Base-by-base conservation (phyloP, 1,140 invertebrate genomes). In the Centruroides sculpturatus region DNA sequence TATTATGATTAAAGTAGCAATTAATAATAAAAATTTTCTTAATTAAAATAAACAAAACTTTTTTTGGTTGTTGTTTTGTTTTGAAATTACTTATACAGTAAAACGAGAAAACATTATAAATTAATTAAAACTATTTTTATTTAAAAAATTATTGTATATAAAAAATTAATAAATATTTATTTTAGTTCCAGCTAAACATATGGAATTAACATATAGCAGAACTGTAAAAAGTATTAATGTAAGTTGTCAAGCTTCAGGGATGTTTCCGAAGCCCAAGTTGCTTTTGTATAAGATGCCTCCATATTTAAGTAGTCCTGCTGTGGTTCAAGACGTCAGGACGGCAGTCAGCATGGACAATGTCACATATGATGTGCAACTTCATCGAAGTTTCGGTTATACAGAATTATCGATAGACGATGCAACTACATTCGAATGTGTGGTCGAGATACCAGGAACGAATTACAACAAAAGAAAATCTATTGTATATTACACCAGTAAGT, bases 401-500 rank as follows among this genome's bases (percentile, higher is more conserved):
- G 62, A 59, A 47, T 55, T 63, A 3, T 34, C 41, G 6, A 13
- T n/a, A 8, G 57, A 57, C 9, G 50, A 35, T 8, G 59, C 62
- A 3, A n/a, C 55, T 0, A 58, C 56, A 10, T 63, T 63, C n/a
- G 62, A 63, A 13, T 63, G 62, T n/a, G 62, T 63, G 3, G 57
- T 63, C 0, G 57, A 63, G 56, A 63, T 63, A 11, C 62, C 62
- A 1, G 62, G 62, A 12, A 63, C 62, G 8, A 59, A 63, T 59
- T 63, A 63, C 36, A 54, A 63, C 10, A 56, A 49, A 35, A 59
- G 48, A n/a, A 63, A 63, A 49, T 55, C 57, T 41, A 55, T 63
- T 9, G 53, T 58, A 47, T 63, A 63, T 50, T 53, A 59, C 56
- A 49, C 62, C 59, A 58, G 62, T 63, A 63, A 46, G 62, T 63